These are phyloP conservation scores for Atherinomorus stipes DNA, from an alignment of 2,113 vertebrate species.

Conservation along the genomic window DNA sequence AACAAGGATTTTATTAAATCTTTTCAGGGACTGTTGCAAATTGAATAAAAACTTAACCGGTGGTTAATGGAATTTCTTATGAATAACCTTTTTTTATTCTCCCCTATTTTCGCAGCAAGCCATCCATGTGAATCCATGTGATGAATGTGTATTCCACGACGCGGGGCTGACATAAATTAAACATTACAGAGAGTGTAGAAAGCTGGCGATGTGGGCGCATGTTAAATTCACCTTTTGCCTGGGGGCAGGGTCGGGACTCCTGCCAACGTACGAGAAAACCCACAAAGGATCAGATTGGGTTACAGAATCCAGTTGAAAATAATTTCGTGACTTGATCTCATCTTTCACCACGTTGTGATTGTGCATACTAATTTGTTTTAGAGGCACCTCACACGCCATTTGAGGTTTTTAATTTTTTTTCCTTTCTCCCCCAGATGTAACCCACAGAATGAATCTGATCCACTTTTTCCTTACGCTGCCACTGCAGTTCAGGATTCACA, in stretches of 20 bases:
- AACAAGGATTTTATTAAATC: slow-evolving; percentile 38
- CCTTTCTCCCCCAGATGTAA: neutral
- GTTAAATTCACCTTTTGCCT: slow-evolving; percentile 68
- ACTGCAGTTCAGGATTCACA: neutral
- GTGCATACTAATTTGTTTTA: slow-evolving; percentile 78
- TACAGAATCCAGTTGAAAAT: slow-evolving; percentile 74
- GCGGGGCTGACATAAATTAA: slow-evolving; percentile 69
- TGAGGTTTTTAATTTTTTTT: slow-evolving; percentile 11
- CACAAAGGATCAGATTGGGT: slow-evolving; percentile 70
- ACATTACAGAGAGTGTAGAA: slow-evolving; percentile 53
- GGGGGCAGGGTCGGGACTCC: slow-evolving; percentile 56
- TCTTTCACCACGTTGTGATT: slow-evolving; percentile 75
- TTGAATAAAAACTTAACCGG: slow-evolving; percentile 66
- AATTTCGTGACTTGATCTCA: slow-evolving; percentile 63
- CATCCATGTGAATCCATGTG: slow-evolving; percentile 26
- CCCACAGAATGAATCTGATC: slow-evolving; percentile 4
- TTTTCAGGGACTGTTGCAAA: slow-evolving; percentile 55
- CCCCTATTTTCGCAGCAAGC: neutral
- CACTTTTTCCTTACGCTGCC: neutral
- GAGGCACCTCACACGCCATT: slow-evolving; percentile 35
- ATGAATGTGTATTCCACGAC: slow-evolving; percentile 40
- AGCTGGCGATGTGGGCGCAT: slow-evolving; percentile 53
- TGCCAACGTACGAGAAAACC: slow-evolving; percentile 58
- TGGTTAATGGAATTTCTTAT: slow-evolving; percentile 45
- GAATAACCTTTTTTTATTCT: slow-evolving; percentile 7